Conservation (phyloP, 2,113 vertebrate species). For the Nanorana parkeri region DNA sequence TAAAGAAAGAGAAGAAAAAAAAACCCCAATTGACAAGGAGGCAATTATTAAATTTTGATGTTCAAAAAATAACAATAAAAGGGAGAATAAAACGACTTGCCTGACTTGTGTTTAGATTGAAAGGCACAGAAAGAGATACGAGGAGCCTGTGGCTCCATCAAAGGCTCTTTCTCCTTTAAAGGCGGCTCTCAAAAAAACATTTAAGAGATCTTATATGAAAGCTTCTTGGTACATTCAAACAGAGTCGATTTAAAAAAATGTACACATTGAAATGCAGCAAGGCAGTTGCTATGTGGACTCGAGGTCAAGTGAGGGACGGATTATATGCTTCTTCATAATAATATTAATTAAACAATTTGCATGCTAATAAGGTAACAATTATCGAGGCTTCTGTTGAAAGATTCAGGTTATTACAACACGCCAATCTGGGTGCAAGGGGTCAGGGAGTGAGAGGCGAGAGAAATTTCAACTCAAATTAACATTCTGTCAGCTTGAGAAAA, state of each 20-base stretch:
- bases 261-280: slow-evolving; percentile 87
- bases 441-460: slow-evolving; percentile 94
- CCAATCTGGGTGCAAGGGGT: slow-evolving; percentile 98
- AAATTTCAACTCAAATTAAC: slow-evolving; percentile 99
- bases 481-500: slow-evolving; percentile 98
- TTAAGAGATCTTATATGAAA: slow-evolving; percentile 73
- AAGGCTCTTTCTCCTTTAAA: slow-evolving; percentile 72
- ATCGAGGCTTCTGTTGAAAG: slow-evolving; percentile 99
- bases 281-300: slow-evolving; percentile 87
- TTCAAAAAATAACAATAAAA: slow-evolving; percentile 77
- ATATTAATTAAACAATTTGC: slow-evolving; percentile 99
- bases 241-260: slow-evolving; percentile 86
- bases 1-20: slow-evolving; percentile 60
- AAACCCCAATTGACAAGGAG: slow-evolving; percentile 77
- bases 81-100: slow-evolving; percentile 76
- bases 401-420: slow-evolving; percentile 99
- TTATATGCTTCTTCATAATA: slow-evolving; percentile 99
- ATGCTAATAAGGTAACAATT: slow-evolving; percentile 99
- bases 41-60: slow-evolving; percentile 97
- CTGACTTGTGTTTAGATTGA: slow-evolving; percentile 80
- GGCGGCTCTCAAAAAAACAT: slow-evolving; percentile 72
- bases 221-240: slow-evolving; percentile 81
- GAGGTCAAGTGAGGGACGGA: slow-evolving; percentile 99
- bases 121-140: slow-evolving; percentile 77
- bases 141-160: slow-evolving; percentile 74